Base-by-base conservation (phyloP, 92 coral and sea anemone species). In the Epizoanthus stellaris region DNA sequence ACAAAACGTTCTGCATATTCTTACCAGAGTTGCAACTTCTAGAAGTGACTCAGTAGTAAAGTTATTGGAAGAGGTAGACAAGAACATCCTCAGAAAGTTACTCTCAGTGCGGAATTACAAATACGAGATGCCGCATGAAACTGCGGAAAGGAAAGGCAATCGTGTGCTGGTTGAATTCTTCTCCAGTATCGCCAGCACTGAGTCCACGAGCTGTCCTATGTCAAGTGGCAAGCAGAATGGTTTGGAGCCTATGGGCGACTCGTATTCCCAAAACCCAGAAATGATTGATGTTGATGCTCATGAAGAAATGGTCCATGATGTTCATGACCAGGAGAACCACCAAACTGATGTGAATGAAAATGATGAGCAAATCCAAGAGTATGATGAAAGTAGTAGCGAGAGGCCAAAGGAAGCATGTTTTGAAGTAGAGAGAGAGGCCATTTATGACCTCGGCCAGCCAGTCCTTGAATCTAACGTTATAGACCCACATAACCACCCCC, bases 1-100 rank as follows among this genome's bases (percentile, higher is more conserved):
- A 36, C 83, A 79, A 61, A 79, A 79, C 30, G n/a, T 79, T 47
- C 59, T 79, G 11, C 83, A 79, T 42, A 63, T 79, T 19, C 83
- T 79, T 61, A 40, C 71, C 15, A 79, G 83, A 45, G 83, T 79
- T 63, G 39, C 72, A 17, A 70, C 64, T 25, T 64, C 15, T 45
- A 19, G 61, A 62, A 21, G 59, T 43, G 60, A 63, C 71, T 43
- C n/a, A 42, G 23, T 79, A 21, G 30, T n/a, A 52, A 61, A 79
- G 52, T 59, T 79, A 62, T 39, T 79, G 36, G 65, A 25, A 12
- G 34, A 11, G 21, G 25, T 79, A 0, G 72, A 79, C 49, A 21
- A 19, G 17, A 45, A 38, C 45, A 45, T 40, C 5, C 61, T 79
- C 3, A 70, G 70, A 21, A 45, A 79, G 59, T 43, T 79, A 39